Evolutionary conservation across 2,797 vertebrate species (phyloP).

Genomic region (Eulemur albifrons): DNA sequence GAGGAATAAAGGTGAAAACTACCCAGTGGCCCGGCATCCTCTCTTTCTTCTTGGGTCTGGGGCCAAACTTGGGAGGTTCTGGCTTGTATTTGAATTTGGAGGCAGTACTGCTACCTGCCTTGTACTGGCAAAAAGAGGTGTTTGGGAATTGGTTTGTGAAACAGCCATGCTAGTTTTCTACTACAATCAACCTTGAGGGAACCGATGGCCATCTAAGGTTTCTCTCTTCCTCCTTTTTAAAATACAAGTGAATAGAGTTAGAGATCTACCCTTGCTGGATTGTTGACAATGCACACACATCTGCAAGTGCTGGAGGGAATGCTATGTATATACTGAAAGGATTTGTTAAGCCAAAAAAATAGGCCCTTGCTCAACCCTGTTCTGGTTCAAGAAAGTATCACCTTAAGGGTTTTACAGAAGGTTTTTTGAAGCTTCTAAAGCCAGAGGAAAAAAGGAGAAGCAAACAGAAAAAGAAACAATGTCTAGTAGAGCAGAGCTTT

Average conservation of each 20-base stretch:
- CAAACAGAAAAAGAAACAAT: neutral
- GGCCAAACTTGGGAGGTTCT: neutral
- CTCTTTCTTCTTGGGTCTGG: neutral
- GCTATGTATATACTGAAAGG: neutral
- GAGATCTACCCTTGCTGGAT: neutral
- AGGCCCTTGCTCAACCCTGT: neutral
- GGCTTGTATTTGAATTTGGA: neutral
- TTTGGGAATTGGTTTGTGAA: neutral
- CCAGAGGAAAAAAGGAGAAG: neutral
- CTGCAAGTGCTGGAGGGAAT: neutral
- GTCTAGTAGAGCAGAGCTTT: neutral
- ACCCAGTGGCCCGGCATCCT: neutral
- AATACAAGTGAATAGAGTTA: neutral
- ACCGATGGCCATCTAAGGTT: neutral
- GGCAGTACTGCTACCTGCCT: neutral
- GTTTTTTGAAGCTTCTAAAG: neutral
- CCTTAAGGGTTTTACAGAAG: neutral
- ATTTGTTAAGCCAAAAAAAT: neutral
- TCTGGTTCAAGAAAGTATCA: neutral
- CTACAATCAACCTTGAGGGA: neutral
- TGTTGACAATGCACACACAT: neutral
- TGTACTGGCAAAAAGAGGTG: too few relatives aligned
- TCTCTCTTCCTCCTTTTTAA: slow-evolving; percentile 38
- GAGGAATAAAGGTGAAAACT: neutral
- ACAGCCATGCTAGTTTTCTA: neutral